A percentile compares a stretch with the other conserved stretches of the same genome.
These are phyloP conservation scores for Bergia puertoricense DNA, from an alignment of 92 coral and sea anemone genomes.

Conservation along the genomic window DNA sequence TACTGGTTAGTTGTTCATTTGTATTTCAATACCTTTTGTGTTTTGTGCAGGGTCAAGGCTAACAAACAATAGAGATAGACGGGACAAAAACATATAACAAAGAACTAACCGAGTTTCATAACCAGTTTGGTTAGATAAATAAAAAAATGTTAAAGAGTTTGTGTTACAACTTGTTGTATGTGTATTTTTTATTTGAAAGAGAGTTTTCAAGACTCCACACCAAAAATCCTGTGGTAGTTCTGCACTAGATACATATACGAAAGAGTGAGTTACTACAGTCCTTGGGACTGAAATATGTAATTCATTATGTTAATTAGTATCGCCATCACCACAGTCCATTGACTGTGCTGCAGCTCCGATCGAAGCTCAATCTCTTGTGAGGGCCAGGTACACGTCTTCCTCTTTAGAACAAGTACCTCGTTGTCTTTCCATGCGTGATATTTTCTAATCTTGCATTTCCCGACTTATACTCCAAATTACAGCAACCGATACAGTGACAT, in stretches of 20 bases:
- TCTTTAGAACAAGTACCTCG: not conserved
- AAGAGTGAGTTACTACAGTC: not conserved
- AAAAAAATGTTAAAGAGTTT: not conserved
- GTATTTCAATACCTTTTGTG: too few relatives aligned
- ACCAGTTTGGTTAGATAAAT: too few relatives aligned
- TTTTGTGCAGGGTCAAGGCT: too few relatives aligned
- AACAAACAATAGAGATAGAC: too few relatives aligned
- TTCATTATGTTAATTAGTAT: not conserved
- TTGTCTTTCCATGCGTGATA: not conserved
- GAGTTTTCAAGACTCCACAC: not conserved
- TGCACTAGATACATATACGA: too few relatives aligned
- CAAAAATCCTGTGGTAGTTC: too few relatives aligned
- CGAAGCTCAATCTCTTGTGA: not conserved
- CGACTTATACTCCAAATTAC: not conserved
- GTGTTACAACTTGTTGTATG: not conserved
- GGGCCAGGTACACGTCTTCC: not conserved
- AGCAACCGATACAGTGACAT: not conserved
- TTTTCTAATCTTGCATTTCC: not conserved
- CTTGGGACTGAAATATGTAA: not conserved
- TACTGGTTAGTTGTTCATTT: too few relatives aligned
- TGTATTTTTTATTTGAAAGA: not conserved
- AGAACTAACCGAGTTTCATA: too few relatives aligned
- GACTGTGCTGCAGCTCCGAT: not conserved
- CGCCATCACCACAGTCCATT: not conserved
- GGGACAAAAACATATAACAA: too few relatives aligned